Evolutionary conservation across 2,888 invertebrate genomes (phyloP), one percentile per base, ranked within the genome.

Genomic region (Corythucha ciliata): DNA sequence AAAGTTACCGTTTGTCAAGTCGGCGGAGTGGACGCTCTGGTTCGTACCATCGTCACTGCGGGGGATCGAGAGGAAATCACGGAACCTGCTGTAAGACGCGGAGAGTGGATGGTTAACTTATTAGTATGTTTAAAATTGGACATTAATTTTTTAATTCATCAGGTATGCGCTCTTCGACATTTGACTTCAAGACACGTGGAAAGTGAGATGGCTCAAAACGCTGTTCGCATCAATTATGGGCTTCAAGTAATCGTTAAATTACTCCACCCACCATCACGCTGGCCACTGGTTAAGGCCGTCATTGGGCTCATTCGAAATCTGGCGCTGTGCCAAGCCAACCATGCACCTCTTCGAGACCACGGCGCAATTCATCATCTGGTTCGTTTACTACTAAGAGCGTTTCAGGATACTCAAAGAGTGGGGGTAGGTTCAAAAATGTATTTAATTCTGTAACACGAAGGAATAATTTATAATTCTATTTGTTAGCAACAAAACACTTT

Each of bases 31-130:
- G 94, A 96, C 67, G 93, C 94, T 0, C 76, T 98, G 8, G 92
- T 97, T 6, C 83, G 91, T 60, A 94, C 96, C 5, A 91, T 89
- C 61, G 83, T 85, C 54, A 87, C 84, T 65, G 94, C 94, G 32
- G 91, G 91, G n/a, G 92, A 89, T 68, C 81, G 91, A 52, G 97
- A 97, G 69, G 98, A 98, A 72, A 96, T 98, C 65, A 97, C 96
- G 1, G 98, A 98, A 71, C 97, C 98, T 12, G 96, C 96, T 1
- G 91, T 42, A 42, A 8, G 42, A 25, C 14, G 18, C 14, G 2
- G 36, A 18, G 10, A 7, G 7, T 6, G 7, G 8, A 20, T 41
- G 6, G 8, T 8, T 20, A 36, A 14, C 16, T 14, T 36, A 8
- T 10, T 14, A 36, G 8, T 12, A 8, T 14, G 16, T 36, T 36